These are phyloP conservation scores for Catamblyrhynchus diadema DNA, from an alignment of 2,797 vertebrate genomes.

Conservation along the genomic window DNA sequence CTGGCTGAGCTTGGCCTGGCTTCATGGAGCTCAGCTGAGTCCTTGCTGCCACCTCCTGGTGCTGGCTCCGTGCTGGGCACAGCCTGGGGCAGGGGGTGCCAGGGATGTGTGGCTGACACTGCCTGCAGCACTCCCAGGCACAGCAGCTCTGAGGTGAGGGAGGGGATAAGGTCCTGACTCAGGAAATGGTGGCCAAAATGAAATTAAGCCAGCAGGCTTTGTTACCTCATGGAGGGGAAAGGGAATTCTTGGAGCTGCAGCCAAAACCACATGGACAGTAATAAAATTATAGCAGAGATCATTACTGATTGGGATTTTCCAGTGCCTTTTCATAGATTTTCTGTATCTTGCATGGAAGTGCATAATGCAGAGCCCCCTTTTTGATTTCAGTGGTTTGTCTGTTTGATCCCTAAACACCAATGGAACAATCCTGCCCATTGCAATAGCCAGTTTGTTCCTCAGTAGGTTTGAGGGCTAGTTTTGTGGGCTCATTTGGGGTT, in stretches of 20 bases:
- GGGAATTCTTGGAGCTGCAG: not conserved
- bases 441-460: not conserved
- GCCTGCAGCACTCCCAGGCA: not conserved
- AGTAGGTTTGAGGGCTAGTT: rapidly evolving
- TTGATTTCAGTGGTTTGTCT: not conserved
- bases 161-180: not conserved
- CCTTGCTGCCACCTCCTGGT: slow-evolving; percentile 77
- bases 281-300: not conserved
- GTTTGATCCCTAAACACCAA: not conserved
- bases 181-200: not conserved
- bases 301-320: not conserved
- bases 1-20: not conserved
- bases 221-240: not conserved
- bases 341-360: not conserved
- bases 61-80: not conserved
- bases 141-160: not conserved
- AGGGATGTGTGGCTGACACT: rapidly evolving
- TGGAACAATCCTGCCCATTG: not conserved
- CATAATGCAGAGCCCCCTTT: not conserved
- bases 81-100: not conserved
- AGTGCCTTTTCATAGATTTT: not conserved
- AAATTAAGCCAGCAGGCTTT: not conserved
- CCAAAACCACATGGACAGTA: not conserved
- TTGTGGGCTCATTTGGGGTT: not conserved
- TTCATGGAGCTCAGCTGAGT: not conserved